Conservation (phyloP, 2,797 vertebrate genomes). For the Lepus oiostolus region DNA sequence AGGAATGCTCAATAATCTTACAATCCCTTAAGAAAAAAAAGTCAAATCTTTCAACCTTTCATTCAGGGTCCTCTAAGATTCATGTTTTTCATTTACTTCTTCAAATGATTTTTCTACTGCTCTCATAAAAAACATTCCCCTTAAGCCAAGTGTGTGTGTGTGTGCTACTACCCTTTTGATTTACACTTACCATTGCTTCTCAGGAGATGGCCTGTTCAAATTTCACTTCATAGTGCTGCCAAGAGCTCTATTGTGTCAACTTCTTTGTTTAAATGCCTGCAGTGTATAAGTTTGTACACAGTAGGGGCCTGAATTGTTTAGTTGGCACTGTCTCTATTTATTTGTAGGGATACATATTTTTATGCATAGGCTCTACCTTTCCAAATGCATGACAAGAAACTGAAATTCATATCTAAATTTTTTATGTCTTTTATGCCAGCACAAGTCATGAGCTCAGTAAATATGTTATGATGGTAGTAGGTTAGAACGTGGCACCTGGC, state of each 20-base stretch:
- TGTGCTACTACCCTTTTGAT: neutral
- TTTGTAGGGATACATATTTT: constrained; percentile 24
- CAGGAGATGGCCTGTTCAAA: constrained; percentile 3
- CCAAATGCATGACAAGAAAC: constrained; percentile 32
- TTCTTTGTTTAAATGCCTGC: constrained; percentile 25
- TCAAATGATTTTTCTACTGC: neutral
- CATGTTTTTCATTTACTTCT: constrained; percentile 17
- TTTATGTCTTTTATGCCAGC: neutral
- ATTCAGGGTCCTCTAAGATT: neutral
- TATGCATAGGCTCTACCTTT: constrained; percentile 33
- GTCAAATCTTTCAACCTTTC: neutral
- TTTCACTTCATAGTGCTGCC: neutral
- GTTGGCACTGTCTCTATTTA: neutral
- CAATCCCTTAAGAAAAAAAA: neutral
- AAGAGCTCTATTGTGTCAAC: neutral
- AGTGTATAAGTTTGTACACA: neutral
- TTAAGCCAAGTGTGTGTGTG: neutral
- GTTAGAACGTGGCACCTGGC: neutral
- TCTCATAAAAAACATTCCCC: neutral
- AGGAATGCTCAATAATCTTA: neutral
- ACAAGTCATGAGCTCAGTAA: constrained; percentile 35
- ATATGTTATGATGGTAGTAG: neutral
- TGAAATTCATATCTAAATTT: constrained; percentile 34
- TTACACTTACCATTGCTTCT: neutral
- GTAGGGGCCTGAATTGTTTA: neutral